phyloP scores from a whole-genome alignment of 2,113 vertebrate genomes.

The Toxotes chatareus region DNA sequence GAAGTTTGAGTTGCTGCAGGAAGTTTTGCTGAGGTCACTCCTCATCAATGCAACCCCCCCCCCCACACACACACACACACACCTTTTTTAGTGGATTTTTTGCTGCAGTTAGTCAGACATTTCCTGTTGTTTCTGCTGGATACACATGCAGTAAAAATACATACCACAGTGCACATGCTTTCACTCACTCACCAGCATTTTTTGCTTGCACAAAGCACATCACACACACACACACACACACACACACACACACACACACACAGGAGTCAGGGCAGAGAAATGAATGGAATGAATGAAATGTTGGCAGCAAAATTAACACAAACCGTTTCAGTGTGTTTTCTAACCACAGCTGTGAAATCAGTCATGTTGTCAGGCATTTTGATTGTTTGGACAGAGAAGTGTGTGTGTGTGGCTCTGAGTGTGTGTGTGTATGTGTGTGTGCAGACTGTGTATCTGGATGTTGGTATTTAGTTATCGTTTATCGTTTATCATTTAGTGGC shows the following conservation, averaged over 20 bases:
- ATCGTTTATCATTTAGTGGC: too few relatives aligned
- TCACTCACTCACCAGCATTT: slow-evolving; percentile 4
- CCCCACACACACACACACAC: not conserved
- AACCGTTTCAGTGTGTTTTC: slow-evolving; percentile 29
- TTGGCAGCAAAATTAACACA: not conserved
- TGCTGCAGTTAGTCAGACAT: slow-evolving; percentile 2
- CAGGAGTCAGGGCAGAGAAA: slow-evolving; percentile 22
- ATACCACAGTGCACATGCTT: not conserved
- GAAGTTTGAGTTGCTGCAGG: slow-evolving; percentile 50
- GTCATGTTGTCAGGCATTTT: not conserved
- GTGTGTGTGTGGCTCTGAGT: slow-evolving; percentile 3
- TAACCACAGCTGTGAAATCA: not conserved
- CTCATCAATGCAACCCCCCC: not conserved
- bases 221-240: slow-evolving; percentile 1
- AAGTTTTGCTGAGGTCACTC: slow-evolving; percentile 29
- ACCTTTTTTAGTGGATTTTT: not conserved
- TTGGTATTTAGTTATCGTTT: too few relatives aligned
- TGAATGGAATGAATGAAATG: slow-evolving; percentile 59
- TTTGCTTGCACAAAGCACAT: not conserved
- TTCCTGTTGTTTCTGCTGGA: slow-evolving; percentile 23
- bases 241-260: not conserved
- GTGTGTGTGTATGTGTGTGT: slow-evolving; percentile 20
- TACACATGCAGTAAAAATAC: slow-evolving; percentile 13
- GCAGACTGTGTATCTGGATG: not conserved
- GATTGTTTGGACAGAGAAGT: not conserved